Percentiles rank a stretch among this genome's conserved stretches.
phyloP scores from a whole-genome alignment of 2,888 invertebrate genomes.

The Thymelicus acteon region DNA sequence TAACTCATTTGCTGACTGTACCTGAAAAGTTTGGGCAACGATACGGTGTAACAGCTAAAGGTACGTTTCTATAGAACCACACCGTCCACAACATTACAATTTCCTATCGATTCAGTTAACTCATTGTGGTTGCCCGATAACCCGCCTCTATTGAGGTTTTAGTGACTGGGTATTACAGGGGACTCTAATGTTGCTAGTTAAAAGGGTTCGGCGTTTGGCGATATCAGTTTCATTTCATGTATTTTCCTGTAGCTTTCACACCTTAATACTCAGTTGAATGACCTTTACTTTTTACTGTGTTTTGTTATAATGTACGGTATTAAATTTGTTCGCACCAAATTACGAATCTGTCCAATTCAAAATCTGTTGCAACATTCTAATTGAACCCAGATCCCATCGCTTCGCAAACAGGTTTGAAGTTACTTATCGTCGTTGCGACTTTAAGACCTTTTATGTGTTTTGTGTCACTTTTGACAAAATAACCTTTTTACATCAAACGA shows the following conservation, averaged over 20 bases:
- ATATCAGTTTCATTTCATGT: conserved; percentile 14
- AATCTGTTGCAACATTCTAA: too few species aligned
- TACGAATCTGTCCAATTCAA: too few species aligned
- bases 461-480: too few species aligned
- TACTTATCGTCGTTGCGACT: too few species aligned
- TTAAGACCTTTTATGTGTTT: too few species aligned
- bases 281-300: background rate
- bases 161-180: conserved; percentile 27
- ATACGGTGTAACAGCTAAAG: background rate
- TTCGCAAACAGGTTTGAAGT: too few species aligned
- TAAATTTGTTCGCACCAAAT: too few species aligned
- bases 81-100: conserved; percentile 16
- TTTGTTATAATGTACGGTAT: too few species aligned
- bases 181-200: conserved; percentile 14
- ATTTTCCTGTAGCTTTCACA: background rate
- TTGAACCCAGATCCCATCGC: too few species aligned
- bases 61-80: background rate
- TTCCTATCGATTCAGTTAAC: conserved; percentile 23
- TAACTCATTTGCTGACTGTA: background rate
- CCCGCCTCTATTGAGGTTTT: conserved; percentile 26
- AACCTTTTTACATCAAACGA: too few species aligned
- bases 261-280: background rate
- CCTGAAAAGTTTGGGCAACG: background rate
- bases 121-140: conserved; percentile 29
- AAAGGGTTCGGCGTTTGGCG: conserved; percentile 16